phyloP scores from a whole-genome alignment of 1,140 invertebrate genomes.

The Pseudoatta argentina region DNA sequence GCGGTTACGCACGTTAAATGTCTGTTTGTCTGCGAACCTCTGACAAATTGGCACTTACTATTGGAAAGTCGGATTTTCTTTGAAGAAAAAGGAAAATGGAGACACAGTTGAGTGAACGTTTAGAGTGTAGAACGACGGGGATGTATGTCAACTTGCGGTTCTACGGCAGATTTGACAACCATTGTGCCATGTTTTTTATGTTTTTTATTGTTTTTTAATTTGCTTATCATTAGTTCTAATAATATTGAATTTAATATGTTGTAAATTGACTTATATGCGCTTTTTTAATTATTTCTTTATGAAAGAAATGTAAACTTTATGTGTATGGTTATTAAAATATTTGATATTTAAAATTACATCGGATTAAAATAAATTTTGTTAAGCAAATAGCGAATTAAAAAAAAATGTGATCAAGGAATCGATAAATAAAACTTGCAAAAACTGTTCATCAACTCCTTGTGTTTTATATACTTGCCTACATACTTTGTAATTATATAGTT shows the following conservation, averaged over 20 bases:
- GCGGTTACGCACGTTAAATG: slow-evolving; percentile 45
- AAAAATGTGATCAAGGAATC: not conserved
- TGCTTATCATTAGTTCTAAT: not conserved
- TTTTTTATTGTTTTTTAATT: not conserved
- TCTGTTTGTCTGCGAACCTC: slow-evolving; percentile 29
- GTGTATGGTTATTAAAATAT: not conserved
- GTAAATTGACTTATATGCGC: not conserved
- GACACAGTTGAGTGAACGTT: not conserved
- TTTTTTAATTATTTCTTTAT: not conserved
- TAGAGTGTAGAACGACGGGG: not conserved
- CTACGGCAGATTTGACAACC: not conserved
- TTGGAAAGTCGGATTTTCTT: slow-evolving; percentile 40
- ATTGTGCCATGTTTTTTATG: not conserved
- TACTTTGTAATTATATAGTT: not conserved
- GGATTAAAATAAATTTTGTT: slow-evolving; percentile 6
- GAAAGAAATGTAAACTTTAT: not conserved
- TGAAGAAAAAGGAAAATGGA: slow-evolving; percentile 26
- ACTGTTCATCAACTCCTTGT: not conserved
- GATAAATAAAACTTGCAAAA: not conserved
- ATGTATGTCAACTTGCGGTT: slow-evolving; percentile 8
- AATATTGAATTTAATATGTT: slow-evolving; percentile 13
- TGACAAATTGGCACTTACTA: slow-evolving; percentile 69
- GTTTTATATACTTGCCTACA: not conserved
- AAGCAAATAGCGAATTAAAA: not conserved
- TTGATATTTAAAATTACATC: not conserved